Base-by-base conservation (phyloP, 1,140 invertebrate genomes). In the Heliconius himera region DNA sequence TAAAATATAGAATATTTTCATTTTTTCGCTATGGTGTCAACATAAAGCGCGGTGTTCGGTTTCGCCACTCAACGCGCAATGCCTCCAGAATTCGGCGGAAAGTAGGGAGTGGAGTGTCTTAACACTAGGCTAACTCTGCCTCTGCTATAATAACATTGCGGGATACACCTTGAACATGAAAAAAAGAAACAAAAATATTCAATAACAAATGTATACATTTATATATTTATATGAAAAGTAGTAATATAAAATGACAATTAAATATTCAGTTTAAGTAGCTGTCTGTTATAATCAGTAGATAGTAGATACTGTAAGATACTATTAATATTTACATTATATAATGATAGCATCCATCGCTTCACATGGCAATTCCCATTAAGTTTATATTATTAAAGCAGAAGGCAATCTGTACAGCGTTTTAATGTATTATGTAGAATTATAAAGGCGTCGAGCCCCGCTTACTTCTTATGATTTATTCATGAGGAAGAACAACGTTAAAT, bases 371-470 rank as follows among this genome's bases (percentile, higher is more conserved):
- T 87, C 86, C 87, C 84, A 90, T 89, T 92, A 92, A 91, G 88
- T 89, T 91, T 87, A 90, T 91, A 91, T 92, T 92, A 93, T 91
- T 91, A 93, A 92, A 90, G 88, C 90, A 89, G 87, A 82, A 91
- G 88, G 91, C 93, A 93, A 93, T 94, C 91, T 93, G 93, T 93
- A 91, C 89, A 82, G 77, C 87, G 91, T 94, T 94, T 93, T 92
- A 94, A 94, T 94, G 93, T 93, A 93, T 94, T 93, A 94, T 92
- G 91, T 93, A 93, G 91, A 91, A 94, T 94, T 94, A 93, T 90
- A 92, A 94, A 91, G 91, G 93, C 91, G 88, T 85, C 82, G 87
- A 88, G 89, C 85, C 88, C 85, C 87, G 87, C 88, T 91, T 90
- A 92, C 87, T 92, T 93, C 89, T 91, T 93, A 93, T 94, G 93